Base-by-base conservation (phyloP, 2,113 vertebrate genomes). In the Nanorana parkeri region DNA sequence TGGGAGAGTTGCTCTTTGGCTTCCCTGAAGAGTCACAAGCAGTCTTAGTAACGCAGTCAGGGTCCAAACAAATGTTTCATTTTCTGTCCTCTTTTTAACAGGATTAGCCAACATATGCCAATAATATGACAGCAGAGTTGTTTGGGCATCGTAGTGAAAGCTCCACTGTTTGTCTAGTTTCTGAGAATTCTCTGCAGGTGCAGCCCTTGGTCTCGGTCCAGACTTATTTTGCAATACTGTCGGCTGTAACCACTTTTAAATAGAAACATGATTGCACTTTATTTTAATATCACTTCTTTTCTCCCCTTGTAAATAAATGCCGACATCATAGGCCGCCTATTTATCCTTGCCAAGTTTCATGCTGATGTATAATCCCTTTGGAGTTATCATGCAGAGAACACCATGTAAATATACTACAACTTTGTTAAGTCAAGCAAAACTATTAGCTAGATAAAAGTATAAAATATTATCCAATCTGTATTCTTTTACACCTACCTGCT, bases 21-120 rank as follows among this genome's bases (percentile, higher is more conserved):
- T 86, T 86, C 84, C 87, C 60, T 80, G 88, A 87, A 90, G 85
- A 92, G 71, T 66, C 86, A 84, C 67, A 52, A 85, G 85, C 78
- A 86, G 84, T 90, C 88, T 91, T 92, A 87, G 87, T 84, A 86
- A 89, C 3, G 5, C 72, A 47, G 41, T 47, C 41, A 36, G 64
- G 67, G 83, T 81, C 85, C 85, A 92, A 94, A 92, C 87, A 92
- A 88, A 88, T 78, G 84, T 58, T 67, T 77, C 32, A 54, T 83
- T 83, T 83, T 75, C 64, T 75, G 28, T 24, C 19, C 29, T 76
- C 21, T 84, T 61, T n/a, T 84, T 84, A 17, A 0, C 86, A 85
- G 87, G 76, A 64, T 87, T 87, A 93, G 90, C 91, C 90, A 93
- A 86, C 84, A 89, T 89, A 92, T 89, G 87, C 91, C 90, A 90